Base-by-base conservation (phyloP, 2,113 vertebrate genomes). In the Philantomba maxwellii region DNA sequence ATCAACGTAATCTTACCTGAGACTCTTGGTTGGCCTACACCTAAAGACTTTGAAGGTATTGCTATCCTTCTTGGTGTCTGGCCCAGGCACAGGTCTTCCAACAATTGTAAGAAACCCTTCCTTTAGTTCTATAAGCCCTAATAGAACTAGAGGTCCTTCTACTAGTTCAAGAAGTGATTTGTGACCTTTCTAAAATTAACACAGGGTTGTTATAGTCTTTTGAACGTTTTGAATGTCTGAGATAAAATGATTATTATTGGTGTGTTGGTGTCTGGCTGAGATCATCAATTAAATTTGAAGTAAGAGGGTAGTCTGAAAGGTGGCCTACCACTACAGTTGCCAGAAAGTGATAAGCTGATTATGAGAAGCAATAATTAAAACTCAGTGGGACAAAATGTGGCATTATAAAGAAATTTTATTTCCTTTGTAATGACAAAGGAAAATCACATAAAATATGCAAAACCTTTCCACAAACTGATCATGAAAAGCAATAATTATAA, bases 381-480 rank as follows among this genome's bases (percentile, higher is more conserved):
- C 33, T 23, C 17, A 58, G 7, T 58, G 15, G 14, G 55, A 64
- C 19, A 86, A 87, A n/a, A 21, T 77, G 57, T 11, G 57, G 87
- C 30, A 91, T 95, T 64, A 30, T 82, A 66, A 93, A 83, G 33
- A 25, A 89, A 87, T 78, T 77, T 91, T 55, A 8, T 90, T 75
- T 82, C 75, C 62, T 13, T 81, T 62, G 73, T 75, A 86, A 86
- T 26, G 60, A 73, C 82, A 95, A 90, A 95, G 73, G 28, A 28
- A 87, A 86, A 81, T 87, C 39, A 97, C 39, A 93, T 75, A 57
- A 91, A 57, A 30, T 87, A 85, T 95, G 28, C 80, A 85, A 86
- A 89, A 60, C 14, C 7, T 92, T 96, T 82, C 60, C 11, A 64
- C 36, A 28, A 94, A 84, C n/a, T 95, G 28, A 95, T 93, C 26